These are phyloP conservation scores for Pachyuromys duprasi DNA, from an alignment of 2,797 vertebrate species.

Conservation along the genomic window DNA sequence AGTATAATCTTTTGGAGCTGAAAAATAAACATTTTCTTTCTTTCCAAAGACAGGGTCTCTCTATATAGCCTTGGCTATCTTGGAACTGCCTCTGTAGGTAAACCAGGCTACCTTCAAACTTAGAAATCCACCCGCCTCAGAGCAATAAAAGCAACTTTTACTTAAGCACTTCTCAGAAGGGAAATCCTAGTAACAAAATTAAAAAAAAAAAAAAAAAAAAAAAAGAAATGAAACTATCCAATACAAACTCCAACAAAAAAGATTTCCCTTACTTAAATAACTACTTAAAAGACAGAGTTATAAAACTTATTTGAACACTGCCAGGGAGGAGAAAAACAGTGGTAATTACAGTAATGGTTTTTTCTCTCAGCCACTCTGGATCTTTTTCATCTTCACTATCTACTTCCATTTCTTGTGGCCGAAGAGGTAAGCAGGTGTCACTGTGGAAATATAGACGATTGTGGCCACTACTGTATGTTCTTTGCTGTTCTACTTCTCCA, in stretches of 20 bases:
- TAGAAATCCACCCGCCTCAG: neutral
- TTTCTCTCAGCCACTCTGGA: constrained; percentile 98
- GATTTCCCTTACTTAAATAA: neutral
- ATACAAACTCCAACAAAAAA: constrained; percentile 38
- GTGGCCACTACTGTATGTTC: constrained; percentile 98
- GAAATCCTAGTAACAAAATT: no score
- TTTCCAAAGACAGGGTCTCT: neutral
- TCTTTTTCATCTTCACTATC: constrained; percentile 99
- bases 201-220: no score
- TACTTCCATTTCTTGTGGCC: constrained; percentile 99
- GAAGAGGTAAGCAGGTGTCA: constrained; percentile 97
- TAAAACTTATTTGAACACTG: neutral
- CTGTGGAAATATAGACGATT: constrained; percentile 99
- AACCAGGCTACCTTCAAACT: neutral
- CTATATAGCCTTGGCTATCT: neutral
- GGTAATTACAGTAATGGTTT: constrained; percentile 95
- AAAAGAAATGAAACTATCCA: neutral
- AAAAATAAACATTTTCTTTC: constrained; percentile 9
- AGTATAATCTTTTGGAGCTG: constrained; percentile 23
- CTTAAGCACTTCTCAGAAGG: constrained; percentile 45
- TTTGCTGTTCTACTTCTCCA: constrained; percentile 96
- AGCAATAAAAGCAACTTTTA: constrained; percentile 38
- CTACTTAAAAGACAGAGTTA: constrained; percentile 1
- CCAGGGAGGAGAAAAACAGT: neutral
- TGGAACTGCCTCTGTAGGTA: neutral